Evolutionary conservation across 1,140 invertebrate genomes (phyloP).

Genomic region (Aphelinus atriplicis): DNA sequence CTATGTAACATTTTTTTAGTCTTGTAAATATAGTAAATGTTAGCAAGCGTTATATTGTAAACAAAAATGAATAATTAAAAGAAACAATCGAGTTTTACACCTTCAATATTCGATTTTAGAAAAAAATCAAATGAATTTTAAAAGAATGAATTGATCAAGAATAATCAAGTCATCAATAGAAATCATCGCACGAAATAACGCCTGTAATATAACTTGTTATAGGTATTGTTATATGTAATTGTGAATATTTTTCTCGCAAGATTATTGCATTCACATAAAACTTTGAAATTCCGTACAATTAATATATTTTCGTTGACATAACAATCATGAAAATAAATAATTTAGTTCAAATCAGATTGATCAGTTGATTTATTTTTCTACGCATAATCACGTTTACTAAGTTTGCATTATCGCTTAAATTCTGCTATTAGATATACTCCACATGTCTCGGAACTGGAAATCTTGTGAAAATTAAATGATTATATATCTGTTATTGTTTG

Average conservation of each 20-base stretch:
- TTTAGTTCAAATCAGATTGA: background rate
- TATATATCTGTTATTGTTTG: too few species aligned
- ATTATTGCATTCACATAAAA: constrained; percentile 27
- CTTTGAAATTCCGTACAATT: constrained; percentile 11
- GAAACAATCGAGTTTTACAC: background rate
- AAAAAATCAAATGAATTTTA: constrained; percentile 26
- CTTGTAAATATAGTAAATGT: constrained; percentile 40
- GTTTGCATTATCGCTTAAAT: too few species aligned
- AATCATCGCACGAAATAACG: constrained; percentile 10
- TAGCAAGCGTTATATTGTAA: constrained; percentile 37
- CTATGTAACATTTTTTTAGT: constrained; percentile 38
- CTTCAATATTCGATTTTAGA: constrained; percentile 26
- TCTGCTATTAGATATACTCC: too few species aligned
- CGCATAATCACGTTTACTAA: too few species aligned
- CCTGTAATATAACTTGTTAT: constrained; percentile 31
- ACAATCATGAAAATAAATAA: constrained; percentile 21
- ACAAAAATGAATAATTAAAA: background rate
- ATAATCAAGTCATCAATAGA: constrained; percentile 4
- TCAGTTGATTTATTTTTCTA: too few species aligned
- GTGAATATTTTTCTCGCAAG: constrained; percentile 38
- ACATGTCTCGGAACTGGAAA: too few species aligned
- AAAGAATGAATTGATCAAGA: constrained; percentile 11
- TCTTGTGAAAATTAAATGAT: too few species aligned
- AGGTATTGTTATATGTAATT: constrained; percentile 37
- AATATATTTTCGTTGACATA: constrained; percentile 37